Conservation (phyloP, 2,113 vertebrate genomes). For the Toxotes jaculatrix region DNA sequence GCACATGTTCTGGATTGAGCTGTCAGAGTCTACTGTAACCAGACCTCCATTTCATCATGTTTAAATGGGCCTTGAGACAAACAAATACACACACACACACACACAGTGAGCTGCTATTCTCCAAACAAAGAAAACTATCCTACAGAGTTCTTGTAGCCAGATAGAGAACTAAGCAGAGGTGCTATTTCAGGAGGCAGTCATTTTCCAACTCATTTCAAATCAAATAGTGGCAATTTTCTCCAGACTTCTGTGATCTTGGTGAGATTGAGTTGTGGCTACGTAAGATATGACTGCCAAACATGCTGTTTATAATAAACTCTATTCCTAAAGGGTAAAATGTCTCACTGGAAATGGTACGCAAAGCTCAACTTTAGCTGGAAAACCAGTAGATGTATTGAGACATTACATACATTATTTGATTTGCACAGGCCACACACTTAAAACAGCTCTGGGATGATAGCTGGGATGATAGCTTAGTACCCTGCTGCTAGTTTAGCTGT, state of each 20-base stretch:
- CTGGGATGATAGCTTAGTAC: slow-evolving; percentile 1
- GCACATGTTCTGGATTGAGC: background rate
- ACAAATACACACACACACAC: background rate
- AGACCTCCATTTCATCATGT: slow-evolving; percentile 24
- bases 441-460: slow-evolving; percentile 10
- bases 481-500: slow-evolving; percentile 38
- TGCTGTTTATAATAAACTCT: background rate
- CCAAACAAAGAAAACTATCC: background rate
- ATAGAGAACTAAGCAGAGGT: background rate
- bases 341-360: background rate
- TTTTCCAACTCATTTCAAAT: background rate
- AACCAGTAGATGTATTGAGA: background rate
- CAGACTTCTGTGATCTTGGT: background rate
- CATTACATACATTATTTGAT: background rate
- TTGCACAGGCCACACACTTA: background rate
- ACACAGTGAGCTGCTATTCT: background rate
- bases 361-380: background rate
- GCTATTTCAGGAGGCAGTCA: background rate
- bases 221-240: background rate
- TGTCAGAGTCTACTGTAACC: slow-evolving; percentile 8
- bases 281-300: background rate
- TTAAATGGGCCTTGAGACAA: background rate
- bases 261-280: background rate
- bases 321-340: background rate
- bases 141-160: background rate